Base-by-base conservation (phyloP, 2,888 invertebrate species). In the Resseliella maxima region DNA sequence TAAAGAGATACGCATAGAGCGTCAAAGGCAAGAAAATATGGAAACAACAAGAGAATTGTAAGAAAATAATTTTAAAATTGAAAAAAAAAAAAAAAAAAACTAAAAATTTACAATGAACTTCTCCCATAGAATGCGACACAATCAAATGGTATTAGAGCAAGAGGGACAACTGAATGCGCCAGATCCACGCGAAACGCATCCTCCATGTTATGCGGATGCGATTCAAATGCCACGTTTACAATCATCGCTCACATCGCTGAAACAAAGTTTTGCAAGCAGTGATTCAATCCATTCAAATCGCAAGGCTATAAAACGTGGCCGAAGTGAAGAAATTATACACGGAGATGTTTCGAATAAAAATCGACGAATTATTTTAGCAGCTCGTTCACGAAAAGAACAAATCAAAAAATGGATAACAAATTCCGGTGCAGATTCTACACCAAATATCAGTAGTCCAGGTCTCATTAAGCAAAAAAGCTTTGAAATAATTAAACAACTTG, bases 201-300 rank as follows among this genome's bases (percentile, higher is more conserved):
- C 95, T 54, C 96, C 96, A 0, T 94, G 94, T 2, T 96, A 96
- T 89, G 94, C 94, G 88, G 96, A 95, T 91, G 96, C 96, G 46
- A 92, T 96, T 86, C 92, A 94, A 31, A 94, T 96, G 94, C 95
- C 95, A 0, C 93, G 94, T 89, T 89, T 95, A 59, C 94, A 93
- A 88, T 90, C 92, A 3, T 94, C 94, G 0, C 92, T 92, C 88
- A 93, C 93, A 88, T 94, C 94, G 0, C 90, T 91, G 59, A 54
- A 86, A n/a, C 38, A 12, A 24, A 12, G 1, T 83, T 38, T 38
- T 21, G 8, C 12, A 0, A 83, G 41, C 24, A 36, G n/a, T 83
- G 72, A 72, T 3, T 72, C 72, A 18, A 15, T 24, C 0, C 35
- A 24, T n/a, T 36, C n/a, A 0, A 83, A n/a, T 38, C 24, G 41